Evolutionary conservation across 2,888 invertebrate genomes (phyloP).

Genomic region (Pasiphila rectangulata): DNA sequence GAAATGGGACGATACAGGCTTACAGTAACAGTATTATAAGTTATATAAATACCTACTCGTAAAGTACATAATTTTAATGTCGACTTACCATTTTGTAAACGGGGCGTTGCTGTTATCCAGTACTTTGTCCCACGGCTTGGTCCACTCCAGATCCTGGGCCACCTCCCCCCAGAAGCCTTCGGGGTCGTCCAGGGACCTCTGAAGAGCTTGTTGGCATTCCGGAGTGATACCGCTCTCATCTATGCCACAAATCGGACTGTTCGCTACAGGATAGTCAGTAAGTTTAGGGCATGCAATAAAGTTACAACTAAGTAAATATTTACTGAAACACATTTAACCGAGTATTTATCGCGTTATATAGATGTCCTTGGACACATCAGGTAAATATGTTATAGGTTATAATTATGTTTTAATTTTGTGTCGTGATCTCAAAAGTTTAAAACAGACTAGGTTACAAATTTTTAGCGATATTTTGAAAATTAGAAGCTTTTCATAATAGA

Average conservation of each 20-base stretch:
- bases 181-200: conserved; percentile 87
- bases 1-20: too few species aligned
- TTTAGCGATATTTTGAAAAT: too few species aligned
- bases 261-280: not conserved
- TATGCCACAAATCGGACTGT: conserved; percentile 26
- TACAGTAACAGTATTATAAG: too few species aligned
- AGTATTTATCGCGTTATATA: too few species aligned
- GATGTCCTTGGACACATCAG: too few species aligned
- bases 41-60: too few species aligned
- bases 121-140: conserved; percentile 90
- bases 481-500: too few species aligned
- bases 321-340: too few species aligned
- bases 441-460: too few species aligned
- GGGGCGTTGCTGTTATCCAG: conserved; percentile 91
- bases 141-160: conserved; percentile 89
- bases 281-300: not conserved
- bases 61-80: not conserved
- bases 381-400: too few species aligned
- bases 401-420: too few species aligned
- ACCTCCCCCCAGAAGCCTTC: conserved; percentile 93
- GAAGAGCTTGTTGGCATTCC: conserved; percentile 83
- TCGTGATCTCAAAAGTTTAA: too few species aligned
- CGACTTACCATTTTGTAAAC: conserved; percentile 91
- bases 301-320: not conserved
- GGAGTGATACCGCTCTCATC: conserved; percentile 59